A percentile compares a stretch with the other conserved stretches of the same genome.
Conservation (phyloP, 2,113 vertebrate genomes). For the Oncorhynchus kisutch region DNA sequence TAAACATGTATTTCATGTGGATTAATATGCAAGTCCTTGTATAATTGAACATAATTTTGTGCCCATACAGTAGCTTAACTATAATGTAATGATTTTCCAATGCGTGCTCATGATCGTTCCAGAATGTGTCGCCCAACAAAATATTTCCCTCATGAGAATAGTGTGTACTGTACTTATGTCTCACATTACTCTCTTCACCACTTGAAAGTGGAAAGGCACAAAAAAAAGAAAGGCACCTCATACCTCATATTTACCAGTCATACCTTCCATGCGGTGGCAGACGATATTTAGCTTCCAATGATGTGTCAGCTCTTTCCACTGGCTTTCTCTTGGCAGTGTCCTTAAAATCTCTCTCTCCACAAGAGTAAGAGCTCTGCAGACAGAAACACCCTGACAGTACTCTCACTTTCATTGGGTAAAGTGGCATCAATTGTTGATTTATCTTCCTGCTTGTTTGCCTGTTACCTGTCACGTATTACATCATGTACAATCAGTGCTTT, state of each 20-base stretch:
- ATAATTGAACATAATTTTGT: too few relatives aligned
- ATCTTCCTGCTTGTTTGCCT: constrained; percentile 2
- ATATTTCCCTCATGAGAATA: neutral
- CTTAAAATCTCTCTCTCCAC: constrained; percentile 25
- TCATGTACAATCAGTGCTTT: too few relatives aligned
- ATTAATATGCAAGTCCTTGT: too few relatives aligned
- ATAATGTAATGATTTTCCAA: neutral
- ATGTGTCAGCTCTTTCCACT: constrained; percentile 61
- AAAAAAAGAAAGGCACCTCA: constrained; percentile 23
- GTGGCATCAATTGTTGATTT: constrained; percentile 3
- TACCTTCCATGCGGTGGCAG: constrained; percentile 52
- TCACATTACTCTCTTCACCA: constrained; percentile 28
- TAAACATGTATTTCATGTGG: neutral
- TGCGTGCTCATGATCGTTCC: neutral
- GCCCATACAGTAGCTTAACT: neutral
- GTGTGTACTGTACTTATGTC: neutral
- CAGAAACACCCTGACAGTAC: constrained; percentile 41
- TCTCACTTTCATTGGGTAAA: constrained; percentile 24
- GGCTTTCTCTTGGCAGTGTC: constrained; percentile 30
- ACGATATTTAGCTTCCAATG: constrained; percentile 47
- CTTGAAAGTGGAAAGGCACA: constrained; percentile 4
- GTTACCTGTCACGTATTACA: neutral
- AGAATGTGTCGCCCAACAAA: neutral
- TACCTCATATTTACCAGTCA: constrained; percentile 62
- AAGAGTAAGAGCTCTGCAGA: constrained; percentile 37